Evolutionary conservation across 2,888 invertebrate genomes (phyloP), one percentile per base, ranked within the genome.

Genomic region (Eulithis prunata): DNA sequence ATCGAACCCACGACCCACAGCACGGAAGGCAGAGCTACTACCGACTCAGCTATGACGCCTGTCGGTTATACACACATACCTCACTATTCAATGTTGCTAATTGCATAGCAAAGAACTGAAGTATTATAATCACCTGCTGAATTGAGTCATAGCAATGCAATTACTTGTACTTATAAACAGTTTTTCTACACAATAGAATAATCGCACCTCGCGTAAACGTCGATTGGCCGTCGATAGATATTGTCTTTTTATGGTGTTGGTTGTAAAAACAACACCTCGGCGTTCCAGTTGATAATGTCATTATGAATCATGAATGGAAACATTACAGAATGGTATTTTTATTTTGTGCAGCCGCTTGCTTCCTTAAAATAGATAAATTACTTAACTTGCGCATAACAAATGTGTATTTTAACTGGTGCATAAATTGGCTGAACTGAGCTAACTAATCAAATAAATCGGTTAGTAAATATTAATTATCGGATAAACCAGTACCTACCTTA

Each of bases 211-310:
- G 60, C 47, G 55, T 54, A 58, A 70, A 70, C 64, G 58, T 57
- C 59, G 65, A 69, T 70, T 70, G 63, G 21, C 60, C 14, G 55
- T 57, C 28, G 46, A 66, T 68, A 58, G 43, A 64, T 66, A 65
- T 70, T 45, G 59, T 45, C 38, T 53, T 55, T 53, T 52, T 57
- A 62, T 46, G 36, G 38, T 56, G 56, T 56, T 47, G 46, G 49
- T 49, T 45, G n/a, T 21, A 57, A 38, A 58, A 58, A 59, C 36
- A 51, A 52, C 41, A 49, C 7, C 5, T n/a, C 10, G 13, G 56
- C 52, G 54, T 38, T 46, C 21, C 51, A 11, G 47, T 59, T 59
- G 41, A 14, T 56, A 59, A 59, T 57, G 47, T 49, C 32, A 43
- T 60, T 60, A 63, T 63, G 52, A 60, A 38, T 62, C 57, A 57